These are phyloP conservation scores for Zaprionus obscuricornis DNA, from an alignment of 2,888 invertebrate species.

Conservation along the genomic window DNA sequence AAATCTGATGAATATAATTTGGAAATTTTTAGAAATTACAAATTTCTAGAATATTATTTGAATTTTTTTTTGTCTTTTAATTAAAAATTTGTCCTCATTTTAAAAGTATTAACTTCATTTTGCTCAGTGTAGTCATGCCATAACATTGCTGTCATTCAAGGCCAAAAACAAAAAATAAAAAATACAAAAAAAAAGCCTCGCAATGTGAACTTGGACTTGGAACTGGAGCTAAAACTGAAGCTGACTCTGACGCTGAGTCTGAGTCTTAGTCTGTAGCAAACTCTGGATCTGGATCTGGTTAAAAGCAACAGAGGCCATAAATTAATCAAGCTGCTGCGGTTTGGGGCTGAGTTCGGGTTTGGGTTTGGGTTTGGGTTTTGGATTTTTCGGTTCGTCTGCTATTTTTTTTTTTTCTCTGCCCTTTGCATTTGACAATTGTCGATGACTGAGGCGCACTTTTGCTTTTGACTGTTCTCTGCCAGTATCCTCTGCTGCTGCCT, in stretches of 20 bases:
- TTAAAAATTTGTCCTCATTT: too few species aligned
- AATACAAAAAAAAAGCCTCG: conserved; percentile 30
- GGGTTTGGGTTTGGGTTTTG: not conserved
- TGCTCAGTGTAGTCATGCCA: conserved; percentile 17
- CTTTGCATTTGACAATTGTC: conserved; percentile 68
- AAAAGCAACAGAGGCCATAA: conserved; percentile 50
- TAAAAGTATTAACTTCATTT: not conserved
- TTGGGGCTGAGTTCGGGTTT: conserved; percentile 20
- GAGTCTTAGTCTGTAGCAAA: too few species aligned
- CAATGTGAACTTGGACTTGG: conserved; percentile 45
- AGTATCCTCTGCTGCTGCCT: too few species aligned
- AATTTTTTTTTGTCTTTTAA: too few species aligned
- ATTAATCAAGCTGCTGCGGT: conserved; percentile 58
- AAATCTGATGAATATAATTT: too few species aligned
- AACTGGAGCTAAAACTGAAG: too few species aligned
- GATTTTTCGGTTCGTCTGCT: not conserved
- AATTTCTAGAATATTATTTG: too few species aligned
- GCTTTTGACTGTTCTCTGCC: conserved; percentile 45
- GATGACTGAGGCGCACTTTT: conserved; percentile 60
- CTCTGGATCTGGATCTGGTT: not conserved
- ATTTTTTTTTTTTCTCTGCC: conserved; percentile 16
- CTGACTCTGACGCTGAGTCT: too few species aligned
- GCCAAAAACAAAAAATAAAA: conserved; percentile 51
- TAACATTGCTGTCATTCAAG: conserved; percentile 62
- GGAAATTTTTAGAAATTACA: too few species aligned